Percentiles rank a stretch among this genome's conserved stretches.
These are phyloP conservation scores for Limnothrissa miodon DNA, from an alignment of 2,113 vertebrate species.

Conservation along the genomic window DNA sequence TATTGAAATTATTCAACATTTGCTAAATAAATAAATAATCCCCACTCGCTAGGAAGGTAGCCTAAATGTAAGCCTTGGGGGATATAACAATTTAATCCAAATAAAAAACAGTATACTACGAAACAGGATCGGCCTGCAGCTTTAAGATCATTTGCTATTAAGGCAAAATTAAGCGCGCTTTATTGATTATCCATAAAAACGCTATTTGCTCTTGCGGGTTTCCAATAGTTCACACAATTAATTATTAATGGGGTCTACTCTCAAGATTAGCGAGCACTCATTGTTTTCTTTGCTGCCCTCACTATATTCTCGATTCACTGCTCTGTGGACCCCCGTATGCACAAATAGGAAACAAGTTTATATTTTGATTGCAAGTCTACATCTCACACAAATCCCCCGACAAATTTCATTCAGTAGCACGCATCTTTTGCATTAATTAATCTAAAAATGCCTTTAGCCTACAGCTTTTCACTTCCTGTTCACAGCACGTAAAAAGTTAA, in stretches of 20 bases:
- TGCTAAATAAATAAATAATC: conserved; percentile 65
- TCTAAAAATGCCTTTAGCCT: not conserved
- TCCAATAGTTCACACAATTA: conserved; percentile 64
- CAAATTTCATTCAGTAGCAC: not conserved
- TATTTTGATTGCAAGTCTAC: not conserved
- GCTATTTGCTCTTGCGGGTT: conserved; percentile 57
- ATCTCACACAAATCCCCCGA: not conserved
- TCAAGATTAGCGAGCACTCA: conserved; percentile 60
- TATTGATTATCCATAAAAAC: conserved; percentile 74
- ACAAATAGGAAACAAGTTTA: not conserved
- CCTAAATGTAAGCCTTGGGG: conserved; percentile 39
- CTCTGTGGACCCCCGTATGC: not conserved
- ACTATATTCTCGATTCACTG: not conserved
- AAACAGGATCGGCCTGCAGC: conserved; percentile 60
- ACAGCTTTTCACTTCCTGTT: no score
- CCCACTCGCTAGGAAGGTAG: conserved; percentile 54
- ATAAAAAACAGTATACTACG: conserved; percentile 48
- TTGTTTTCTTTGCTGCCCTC: conserved; percentile 33
- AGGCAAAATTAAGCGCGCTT: conserved; percentile 63
- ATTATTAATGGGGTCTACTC: conserved; percentile 67
- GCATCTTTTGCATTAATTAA: no score
- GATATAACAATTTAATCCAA: conserved; percentile 56
- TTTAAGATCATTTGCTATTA: conserved; percentile 52
- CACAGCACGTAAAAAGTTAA: no score
- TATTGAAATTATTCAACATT: conserved; percentile 57